A percentile compares a stretch with the other conserved stretches of the same genome.
Evolutionary conservation across 2,797 vertebrate species (phyloP).

Genomic region (Ceryle rudis): DNA sequence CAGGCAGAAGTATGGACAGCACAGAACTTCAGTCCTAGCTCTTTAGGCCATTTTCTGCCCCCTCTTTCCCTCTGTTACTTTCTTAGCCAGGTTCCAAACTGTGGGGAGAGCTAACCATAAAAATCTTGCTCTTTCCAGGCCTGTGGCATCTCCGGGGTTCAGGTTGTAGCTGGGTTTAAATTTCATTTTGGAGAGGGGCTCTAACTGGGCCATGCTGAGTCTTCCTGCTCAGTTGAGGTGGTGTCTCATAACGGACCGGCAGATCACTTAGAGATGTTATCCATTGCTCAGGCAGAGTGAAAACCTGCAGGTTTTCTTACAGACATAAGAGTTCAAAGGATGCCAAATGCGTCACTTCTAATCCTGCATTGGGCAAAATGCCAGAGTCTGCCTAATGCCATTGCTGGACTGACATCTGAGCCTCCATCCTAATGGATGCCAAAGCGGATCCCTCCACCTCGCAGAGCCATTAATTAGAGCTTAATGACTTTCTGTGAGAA

Average conservation of each 20-base stretch:
- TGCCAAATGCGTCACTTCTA: neutral
- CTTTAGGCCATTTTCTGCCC: neutral
- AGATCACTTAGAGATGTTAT: neutral
- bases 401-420: conserved; percentile 50
- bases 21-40: neutral
- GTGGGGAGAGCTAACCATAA: neutral
- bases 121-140: neutral
- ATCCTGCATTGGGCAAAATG: conserved; percentile 3
- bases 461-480: conserved; percentile 68
- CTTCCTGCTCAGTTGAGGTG: neutral
- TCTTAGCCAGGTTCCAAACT: neutral
- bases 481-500: conserved; percentile 61
- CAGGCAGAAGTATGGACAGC: neutral
- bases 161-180: neutral
- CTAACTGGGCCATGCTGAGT: neutral
- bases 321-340: conserved; percentile 9
- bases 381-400: conserved; percentile 48
- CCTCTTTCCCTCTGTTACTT: neutral
- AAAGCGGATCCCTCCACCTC: conserved; percentile 42
- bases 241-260: neutral
- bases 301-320: conserved; percentile 23
- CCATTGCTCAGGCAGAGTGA: neutral
- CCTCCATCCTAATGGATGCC: conserved; percentile 49
- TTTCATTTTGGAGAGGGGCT: neutral
- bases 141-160: neutral